Conservation (phyloP, 1,140 invertebrate species). For the Leptopilina clavipes region DNA sequence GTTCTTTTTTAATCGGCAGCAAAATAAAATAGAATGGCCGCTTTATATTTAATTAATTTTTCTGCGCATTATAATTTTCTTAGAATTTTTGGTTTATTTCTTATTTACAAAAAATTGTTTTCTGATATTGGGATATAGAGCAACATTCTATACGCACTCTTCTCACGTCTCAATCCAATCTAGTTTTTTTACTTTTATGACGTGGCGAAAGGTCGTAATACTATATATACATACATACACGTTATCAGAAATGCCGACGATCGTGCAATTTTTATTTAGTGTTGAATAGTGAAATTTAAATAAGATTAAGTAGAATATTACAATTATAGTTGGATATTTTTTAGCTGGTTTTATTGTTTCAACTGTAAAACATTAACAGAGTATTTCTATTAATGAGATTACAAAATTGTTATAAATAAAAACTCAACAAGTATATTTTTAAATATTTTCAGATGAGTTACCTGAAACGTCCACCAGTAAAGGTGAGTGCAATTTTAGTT, state of each 20-base stretch:
- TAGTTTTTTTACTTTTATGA: conserved; percentile 58
- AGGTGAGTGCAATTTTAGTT: conserved; percentile 55
- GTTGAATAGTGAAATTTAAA: neutral
- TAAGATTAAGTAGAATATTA: neutral
- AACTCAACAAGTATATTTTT: neutral
- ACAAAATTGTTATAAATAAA: neutral
- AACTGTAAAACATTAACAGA: too few species aligned
- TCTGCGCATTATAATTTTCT: too few species aligned
- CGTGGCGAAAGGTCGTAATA: conserved; percentile 53
- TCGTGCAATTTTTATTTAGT: neutral
- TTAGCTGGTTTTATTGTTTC: too few species aligned
- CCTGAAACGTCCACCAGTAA: conserved; percentile 54
- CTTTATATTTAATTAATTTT: conserved; percentile 21
- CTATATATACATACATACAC: conserved; percentile 45
- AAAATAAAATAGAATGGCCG: too few species aligned
- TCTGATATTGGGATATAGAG: conserved; percentile 30
- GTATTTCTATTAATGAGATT: too few species aligned
- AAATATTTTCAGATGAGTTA: conserved; percentile 63
- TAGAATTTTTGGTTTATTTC: neutral
- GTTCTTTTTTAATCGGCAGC: neutral
- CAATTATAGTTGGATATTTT: neutral
- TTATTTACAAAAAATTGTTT: conserved; percentile 10
- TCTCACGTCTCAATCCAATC: conserved; percentile 63
- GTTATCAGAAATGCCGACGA: conserved; percentile 48
- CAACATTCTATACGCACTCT: conserved; percentile 45